Conservation (phyloP, 2,113 vertebrate genomes). For the Archilochus colubris region DNA sequence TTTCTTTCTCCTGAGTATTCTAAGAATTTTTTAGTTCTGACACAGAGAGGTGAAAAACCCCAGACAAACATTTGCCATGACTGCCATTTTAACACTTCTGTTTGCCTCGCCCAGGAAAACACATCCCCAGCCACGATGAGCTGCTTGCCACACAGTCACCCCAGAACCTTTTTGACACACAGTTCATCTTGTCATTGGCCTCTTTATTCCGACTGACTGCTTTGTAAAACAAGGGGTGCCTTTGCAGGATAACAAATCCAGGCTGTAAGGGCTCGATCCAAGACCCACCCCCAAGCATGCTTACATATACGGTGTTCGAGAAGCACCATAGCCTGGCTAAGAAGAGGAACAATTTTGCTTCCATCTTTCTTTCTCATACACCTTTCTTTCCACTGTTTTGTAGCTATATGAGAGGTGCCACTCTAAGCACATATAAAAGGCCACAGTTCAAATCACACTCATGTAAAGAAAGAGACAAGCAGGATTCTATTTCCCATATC, state of each 20-base stretch:
- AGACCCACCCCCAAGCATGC: background rate
- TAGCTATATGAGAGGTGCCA: background rate
- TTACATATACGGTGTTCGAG: background rate
- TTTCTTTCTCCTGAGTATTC: background rate
- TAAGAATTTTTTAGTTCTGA: background rate
- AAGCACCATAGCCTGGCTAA: background rate
- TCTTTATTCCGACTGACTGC: background rate
- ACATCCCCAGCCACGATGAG: background rate
- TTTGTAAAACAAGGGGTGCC: background rate
- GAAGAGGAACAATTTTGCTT: background rate
- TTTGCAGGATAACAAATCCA: background rate
- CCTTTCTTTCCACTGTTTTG: background rate
- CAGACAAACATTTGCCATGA: background rate
- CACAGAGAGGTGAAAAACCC: background rate
- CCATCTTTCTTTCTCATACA: background rate
- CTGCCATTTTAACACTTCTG: background rate
- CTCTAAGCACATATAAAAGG: background rate
- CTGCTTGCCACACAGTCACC: background rate
- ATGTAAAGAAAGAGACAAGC: background rate
- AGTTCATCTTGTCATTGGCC: background rate
- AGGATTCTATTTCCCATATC: background rate
- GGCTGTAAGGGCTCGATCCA: background rate
- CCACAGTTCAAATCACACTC: background rate
- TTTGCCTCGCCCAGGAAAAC: background rate
- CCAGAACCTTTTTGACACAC: background rate